Base-by-base conservation (phyloP, 2,888 invertebrate species). In the Nemurella pictetii region DNA sequence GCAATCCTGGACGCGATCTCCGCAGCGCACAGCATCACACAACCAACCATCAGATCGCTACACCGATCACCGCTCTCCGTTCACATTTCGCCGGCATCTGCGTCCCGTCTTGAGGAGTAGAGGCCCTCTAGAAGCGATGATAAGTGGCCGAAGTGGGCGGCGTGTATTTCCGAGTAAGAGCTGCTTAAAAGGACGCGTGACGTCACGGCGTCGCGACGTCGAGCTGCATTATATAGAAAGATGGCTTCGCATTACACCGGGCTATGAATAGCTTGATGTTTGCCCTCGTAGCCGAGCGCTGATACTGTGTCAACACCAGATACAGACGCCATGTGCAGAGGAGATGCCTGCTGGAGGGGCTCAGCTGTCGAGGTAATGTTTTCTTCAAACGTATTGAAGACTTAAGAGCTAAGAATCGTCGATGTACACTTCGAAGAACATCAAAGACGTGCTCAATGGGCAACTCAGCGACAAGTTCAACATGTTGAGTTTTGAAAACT, bases 61-160 rank as follows among this genome's bases (percentile, higher is more conserved):
- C n/a, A n/a, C n/a, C n/a, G n/a, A n/a, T n/a, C n/a, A n/a, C n/a
- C n/a, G n/a, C n/a, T n/a, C n/a, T n/a, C n/a, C n/a, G n/a, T n/a
- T n/a, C n/a, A n/a, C n/a, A n/a, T n/a, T n/a, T n/a, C n/a, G n/a
- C n/a, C n/a, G n/a, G n/a, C n/a, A n/a, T n/a, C n/a, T n/a, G n/a
- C n/a, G n/a, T n/a, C n/a, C n/a, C 20, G 55, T 55, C 55, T 55
- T 55, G 15, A 55, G 55, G 15, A 12, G n/a, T n/a, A n/a, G n/a
- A n/a, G n/a, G n/a, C 1, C 12, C 55, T 55, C 55, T 15, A 2
- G 12, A 55, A 12, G 15, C 55, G 55, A 55, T 55, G 55, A 55
- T 55, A 55, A 55, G 55, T 55, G 55, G 20, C 20, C 20, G 20
- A 77, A 80, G 85, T 85, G 55, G 85, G 85, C 84, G 85, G 85